Percentiles rank a stretch among this genome's conserved stretches.
Evolutionary conservation across 2,113 vertebrate species (phyloP).

Genomic region (Apistogramma diplotaenia): DNA sequence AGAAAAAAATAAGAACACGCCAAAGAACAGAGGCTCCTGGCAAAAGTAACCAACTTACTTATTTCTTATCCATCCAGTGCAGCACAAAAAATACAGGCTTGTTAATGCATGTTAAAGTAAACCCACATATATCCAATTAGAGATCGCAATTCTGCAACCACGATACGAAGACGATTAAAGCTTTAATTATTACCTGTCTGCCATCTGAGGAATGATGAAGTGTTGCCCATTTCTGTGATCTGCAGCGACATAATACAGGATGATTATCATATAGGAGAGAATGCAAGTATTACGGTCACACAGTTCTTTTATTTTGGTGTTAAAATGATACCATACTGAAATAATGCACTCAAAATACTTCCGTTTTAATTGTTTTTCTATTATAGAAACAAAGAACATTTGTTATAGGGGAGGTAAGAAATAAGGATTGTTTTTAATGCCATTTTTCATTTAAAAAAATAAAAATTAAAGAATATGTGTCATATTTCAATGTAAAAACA

Average conservation of each 20-base stretch:
- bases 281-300: neutral
- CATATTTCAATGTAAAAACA: too few relatives aligned
- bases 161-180: neutral
- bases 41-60: slow-evolving; percentile 63
- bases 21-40: neutral
- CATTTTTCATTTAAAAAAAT: too few relatives aligned
- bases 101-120: neutral
- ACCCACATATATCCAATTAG: neutral
- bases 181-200: slow-evolving; percentile 87
- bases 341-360: too few relatives aligned
- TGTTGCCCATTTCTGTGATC: slow-evolving; percentile 96
- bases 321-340: too few relatives aligned
- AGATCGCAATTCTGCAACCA: neutral
- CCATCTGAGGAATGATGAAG: slow-evolving; percentile 98
- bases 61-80: slow-evolving; percentile 73
- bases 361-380: too few relatives aligned
- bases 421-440: neutral
- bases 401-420: too few relatives aligned
- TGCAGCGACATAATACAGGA: slow-evolving; percentile 56
- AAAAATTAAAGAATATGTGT: too few relatives aligned
- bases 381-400: too few relatives aligned
- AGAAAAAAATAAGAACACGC: neutral
- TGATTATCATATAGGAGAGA: neutral
- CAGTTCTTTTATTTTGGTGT: too few relatives aligned
- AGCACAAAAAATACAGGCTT: slow-evolving; percentile 46